A percentile compares a stretch with the other conserved stretches of the same genome.
These are phyloP conservation scores for Papilio glaucus DNA, from an alignment of 1,140 invertebrate genomes.

Conservation along the genomic window DNA sequence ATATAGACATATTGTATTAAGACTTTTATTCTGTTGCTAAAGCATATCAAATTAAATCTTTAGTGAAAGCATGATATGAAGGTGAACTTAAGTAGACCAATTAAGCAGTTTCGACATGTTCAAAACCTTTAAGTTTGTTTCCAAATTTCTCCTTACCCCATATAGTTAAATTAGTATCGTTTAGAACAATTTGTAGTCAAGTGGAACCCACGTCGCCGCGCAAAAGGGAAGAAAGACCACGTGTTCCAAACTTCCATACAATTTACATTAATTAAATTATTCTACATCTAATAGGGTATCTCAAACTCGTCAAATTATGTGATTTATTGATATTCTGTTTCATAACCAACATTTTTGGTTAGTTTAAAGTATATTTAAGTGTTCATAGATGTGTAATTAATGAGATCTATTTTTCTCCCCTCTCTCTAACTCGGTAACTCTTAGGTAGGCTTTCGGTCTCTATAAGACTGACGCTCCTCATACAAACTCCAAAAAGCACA, in stretches of 20 bases:
- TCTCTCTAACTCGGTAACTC: not conserved
- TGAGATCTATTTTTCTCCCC: too few relatives aligned
- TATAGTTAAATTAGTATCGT: conserved; percentile 11
- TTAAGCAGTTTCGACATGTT: conserved; percentile 14
- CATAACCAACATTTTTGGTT: not conserved
- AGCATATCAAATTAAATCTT: not conserved
- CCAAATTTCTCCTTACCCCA: not conserved
- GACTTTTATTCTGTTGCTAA: too few relatives aligned
- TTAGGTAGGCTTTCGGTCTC: too few relatives aligned
- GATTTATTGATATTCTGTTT: not conserved
- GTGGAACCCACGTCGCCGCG: not conserved
- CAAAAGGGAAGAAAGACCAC: conserved; percentile 10
- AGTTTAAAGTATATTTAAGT: not conserved
- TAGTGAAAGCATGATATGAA: not conserved
- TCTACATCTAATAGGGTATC: not conserved
- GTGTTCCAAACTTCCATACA: conserved; percentile 19
- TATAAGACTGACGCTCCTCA: too few relatives aligned
- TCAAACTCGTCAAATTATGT: not conserved
- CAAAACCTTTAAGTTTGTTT: not conserved
- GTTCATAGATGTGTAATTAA: too few relatives aligned
- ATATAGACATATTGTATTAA: too few relatives aligned
- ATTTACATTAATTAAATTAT: conserved; percentile 10
- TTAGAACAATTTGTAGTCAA: conserved; percentile 20
- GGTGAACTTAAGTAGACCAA: not conserved
- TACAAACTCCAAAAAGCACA: too few relatives aligned